phyloP scores from a whole-genome alignment of 2,113 vertebrate species.

The Istiophorus platypterus region DNA sequence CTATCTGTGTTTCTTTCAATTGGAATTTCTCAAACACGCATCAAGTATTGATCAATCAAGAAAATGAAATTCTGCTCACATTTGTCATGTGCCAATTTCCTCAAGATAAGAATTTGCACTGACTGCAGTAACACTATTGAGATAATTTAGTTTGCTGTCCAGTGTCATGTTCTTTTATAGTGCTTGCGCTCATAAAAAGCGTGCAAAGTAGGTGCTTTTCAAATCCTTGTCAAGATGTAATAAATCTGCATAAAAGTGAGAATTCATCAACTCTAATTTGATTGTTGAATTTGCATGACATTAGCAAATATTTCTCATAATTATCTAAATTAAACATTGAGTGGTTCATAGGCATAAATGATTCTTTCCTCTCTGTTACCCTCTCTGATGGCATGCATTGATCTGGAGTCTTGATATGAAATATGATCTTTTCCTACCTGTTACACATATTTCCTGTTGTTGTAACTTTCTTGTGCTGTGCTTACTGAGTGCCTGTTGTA shows the following conservation, averaged over 20 bases:
- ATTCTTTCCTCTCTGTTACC: slow-evolving; percentile 35
- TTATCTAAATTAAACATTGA: slow-evolving; percentile 29
- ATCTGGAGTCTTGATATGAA: slow-evolving; percentile 32
- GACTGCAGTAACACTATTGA: slow-evolving; percentile 22
- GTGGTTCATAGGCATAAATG: slow-evolving; percentile 46
- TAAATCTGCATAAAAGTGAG: slow-evolving; percentile 2
- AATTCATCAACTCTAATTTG: slow-evolving; percentile 19
- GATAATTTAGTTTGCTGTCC: slow-evolving; percentile 34
- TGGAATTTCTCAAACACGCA: slow-evolving; percentile 47
- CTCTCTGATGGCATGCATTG: slow-evolving; percentile 56
- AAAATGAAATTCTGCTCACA: slow-evolving; percentile 31
- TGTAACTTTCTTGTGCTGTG: slow-evolving; percentile 24
- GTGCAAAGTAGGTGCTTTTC: slow-evolving; percentile 13
- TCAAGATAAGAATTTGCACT: slow-evolving; percentile 29
- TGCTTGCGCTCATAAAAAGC: background rate
- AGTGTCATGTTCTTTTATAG: background rate
- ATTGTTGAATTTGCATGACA: slow-evolving; percentile 66
- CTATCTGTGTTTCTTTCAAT: slow-evolving; percentile 68
- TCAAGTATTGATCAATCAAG: slow-evolving; percentile 56
- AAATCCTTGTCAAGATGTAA: slow-evolving; percentile 6
- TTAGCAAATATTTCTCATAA: slow-evolving; percentile 53
- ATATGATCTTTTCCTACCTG: slow-evolving; percentile 16
- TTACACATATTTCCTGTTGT: slow-evolving; percentile 19
- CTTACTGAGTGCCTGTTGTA: slow-evolving; percentile 18
- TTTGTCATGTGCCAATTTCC: slow-evolving; percentile 46